Percentiles rank a stretch among this genome's conserved stretches.
Evolutionary conservation across 2,888 invertebrate genomes (phyloP).

Genomic region (Meta bourneti): DNA sequence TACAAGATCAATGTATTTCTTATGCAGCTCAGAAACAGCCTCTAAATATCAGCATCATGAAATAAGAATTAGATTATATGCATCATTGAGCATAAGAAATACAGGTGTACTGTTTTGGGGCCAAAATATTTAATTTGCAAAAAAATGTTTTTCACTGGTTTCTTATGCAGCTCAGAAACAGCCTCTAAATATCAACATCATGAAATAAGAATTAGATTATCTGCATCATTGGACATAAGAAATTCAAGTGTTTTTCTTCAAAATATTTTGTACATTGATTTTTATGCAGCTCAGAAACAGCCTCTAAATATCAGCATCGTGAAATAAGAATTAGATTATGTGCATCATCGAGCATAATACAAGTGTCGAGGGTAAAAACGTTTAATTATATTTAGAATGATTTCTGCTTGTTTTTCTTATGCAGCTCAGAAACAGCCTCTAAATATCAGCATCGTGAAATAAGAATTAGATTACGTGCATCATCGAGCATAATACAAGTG

Average conservation of each 20-base stretch:
- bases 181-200: conserved; percentile 82
- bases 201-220: neutral
- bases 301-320: conserved; percentile 82
- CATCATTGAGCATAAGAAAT: neutral
- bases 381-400: neutral
- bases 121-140: neutral
- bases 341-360: neutral
- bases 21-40: conserved; percentile 39
- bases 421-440: conserved; percentile 28
- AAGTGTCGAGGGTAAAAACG: neutral
- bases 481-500: neutral
- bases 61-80: neutral
- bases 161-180: conserved; percentile 36
- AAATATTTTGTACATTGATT: too few species aligned
- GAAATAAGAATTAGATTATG: neutral
- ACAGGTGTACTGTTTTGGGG: neutral
- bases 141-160: neutral
- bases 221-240: neutral
- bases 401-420: neutral
- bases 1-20: neutral
- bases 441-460: conserved; percentile 82
- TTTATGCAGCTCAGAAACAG: conserved; percentile 33
- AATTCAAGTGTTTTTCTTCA: neutral
- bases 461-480: neutral
- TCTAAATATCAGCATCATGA: conserved; percentile 82